Evolutionary conservation across 2,888 invertebrate species (phyloP), one percentile per base, ranked within the genome.

Genomic region (Brachylomia viminalis): DNA sequence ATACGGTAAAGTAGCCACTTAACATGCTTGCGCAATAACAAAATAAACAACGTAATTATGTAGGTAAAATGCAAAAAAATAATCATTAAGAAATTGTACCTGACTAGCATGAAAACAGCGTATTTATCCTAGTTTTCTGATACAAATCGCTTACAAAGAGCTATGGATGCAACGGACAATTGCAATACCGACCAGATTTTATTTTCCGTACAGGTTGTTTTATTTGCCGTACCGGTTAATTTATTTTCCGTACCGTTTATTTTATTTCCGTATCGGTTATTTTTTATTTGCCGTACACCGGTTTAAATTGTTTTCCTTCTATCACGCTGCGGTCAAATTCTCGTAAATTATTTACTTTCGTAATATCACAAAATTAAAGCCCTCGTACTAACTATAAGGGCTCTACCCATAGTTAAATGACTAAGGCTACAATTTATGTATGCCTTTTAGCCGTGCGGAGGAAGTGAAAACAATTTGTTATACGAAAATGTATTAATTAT

Each of bases 341-440:
- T 83, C 83, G 86, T 90, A 91, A 92, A 93, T 92, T 56, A 79
- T 59, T 75, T 88, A 86, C 87, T 84, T 73, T 82, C 74, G 83
- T 87, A 87, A 92, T 91, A 91, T 92, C 86, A 91, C 84, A 84
- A 89, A 91, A 92, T 91, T 90, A 90, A 90, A 88, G 89, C 86
- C 89, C 66, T 79, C 86, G 71, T 85, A 83, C 88, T 88, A 90
- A 91, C 89, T 91, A 90, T 84, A 87, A 88, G 88, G 89, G 89
- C 87, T 91, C 89, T 88, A 86, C 88, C 84, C 88, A 88, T 87
- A 87, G 88, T 84, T 87, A 88, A 93, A 92, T 92, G 90, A 93
- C 93, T 92, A 92, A 89, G 89, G 90, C 87, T 88, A 86, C 82
- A 90, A 94, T 93, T 93, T 93, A 93, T 93, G 91, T 88, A 88